phyloP scores from a whole-genome alignment of 2,113 vertebrate genomes.

The Marmota flaviventris region DNA sequence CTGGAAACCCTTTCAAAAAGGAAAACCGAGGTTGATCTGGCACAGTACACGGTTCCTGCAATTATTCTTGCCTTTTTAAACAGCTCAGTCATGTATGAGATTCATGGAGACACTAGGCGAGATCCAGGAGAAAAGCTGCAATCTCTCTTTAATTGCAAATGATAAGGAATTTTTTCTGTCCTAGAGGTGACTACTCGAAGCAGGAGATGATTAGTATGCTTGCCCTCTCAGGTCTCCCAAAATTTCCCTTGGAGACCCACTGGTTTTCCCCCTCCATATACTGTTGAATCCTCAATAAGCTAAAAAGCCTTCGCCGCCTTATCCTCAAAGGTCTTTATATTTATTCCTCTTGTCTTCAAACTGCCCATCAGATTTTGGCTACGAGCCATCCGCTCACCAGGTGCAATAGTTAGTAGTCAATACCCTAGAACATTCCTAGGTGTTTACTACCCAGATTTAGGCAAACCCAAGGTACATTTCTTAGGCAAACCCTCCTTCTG shows the following conservation, averaged over 20 bases:
- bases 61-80: background rate
- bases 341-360: background rate
- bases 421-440: background rate
- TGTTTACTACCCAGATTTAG: background rate
- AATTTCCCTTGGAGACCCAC: background rate
- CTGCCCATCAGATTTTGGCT: background rate
- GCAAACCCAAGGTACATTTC: background rate
- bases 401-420: constrained; percentile 36
- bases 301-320: background rate
- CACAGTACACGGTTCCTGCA: background rate
- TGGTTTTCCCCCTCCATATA: background rate
- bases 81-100: background rate
- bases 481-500: background rate
- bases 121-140: background rate
- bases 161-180: background rate
- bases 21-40: background rate
- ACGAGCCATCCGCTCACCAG: background rate
- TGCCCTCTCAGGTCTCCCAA: background rate
- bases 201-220: background rate
- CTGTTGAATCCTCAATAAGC: background rate
- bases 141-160: background rate
- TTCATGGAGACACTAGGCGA: background rate
- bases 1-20: background rate
- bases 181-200: background rate
- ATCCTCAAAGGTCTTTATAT: background rate